These are phyloP conservation scores for Drosophila fuyamai DNA, from an alignment of 1,140 invertebrate genomes.

Conservation along the genomic window DNA sequence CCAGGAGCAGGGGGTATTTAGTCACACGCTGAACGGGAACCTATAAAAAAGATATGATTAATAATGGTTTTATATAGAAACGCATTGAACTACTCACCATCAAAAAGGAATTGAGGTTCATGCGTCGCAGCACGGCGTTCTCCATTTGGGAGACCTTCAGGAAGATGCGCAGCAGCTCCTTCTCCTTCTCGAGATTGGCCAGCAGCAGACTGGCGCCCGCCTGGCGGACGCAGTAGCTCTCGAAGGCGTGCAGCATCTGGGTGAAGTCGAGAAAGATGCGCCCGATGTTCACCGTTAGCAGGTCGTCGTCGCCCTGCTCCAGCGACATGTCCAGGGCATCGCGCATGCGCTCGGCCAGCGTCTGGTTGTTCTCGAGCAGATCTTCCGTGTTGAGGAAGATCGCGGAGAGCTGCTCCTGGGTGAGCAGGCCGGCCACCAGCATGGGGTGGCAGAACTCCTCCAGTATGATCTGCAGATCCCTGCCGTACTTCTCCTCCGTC, in stretches of 20 bases:
- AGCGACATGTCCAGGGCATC: slow-evolving; percentile 94
- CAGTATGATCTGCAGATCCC: slow-evolving; percentile 95
- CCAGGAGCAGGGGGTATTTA: slow-evolving; percentile 96
- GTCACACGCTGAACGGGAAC: slow-evolving; percentile 95
- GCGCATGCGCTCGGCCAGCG: slow-evolving; percentile 93
- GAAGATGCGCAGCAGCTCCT: slow-evolving; percentile 97
- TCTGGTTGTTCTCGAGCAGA: slow-evolving; percentile 94
- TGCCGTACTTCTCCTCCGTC: slow-evolving; percentile 97
- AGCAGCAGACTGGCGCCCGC: slow-evolving; percentile 94
- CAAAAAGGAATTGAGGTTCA: slow-evolving; percentile 98
- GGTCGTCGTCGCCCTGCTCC: slow-evolving; percentile 91
- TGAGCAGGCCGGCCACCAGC: slow-evolving; percentile 93
- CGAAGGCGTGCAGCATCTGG: slow-evolving; percentile 96
- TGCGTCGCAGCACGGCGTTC: slow-evolving; percentile 94
- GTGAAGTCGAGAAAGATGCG: slow-evolving; percentile 96
- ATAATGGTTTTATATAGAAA: background rate
- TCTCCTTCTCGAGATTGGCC: slow-evolving; percentile 97
- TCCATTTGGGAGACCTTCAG: slow-evolving; percentile 98
- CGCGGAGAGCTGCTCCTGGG: slow-evolving; percentile 92
- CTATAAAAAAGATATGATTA: slow-evolving; percentile 80
- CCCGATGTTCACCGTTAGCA: slow-evolving; percentile 95
- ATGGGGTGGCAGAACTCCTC: slow-evolving; percentile 98
- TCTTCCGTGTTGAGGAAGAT: slow-evolving; percentile 98
- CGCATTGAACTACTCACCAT: slow-evolving; percentile 89
- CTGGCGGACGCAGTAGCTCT: slow-evolving; percentile 96